Evolutionary conservation across 2,888 invertebrate species (phyloP), one percentile per base, ranked within the genome.

Genomic region (Epinotia bilunana): DNA sequence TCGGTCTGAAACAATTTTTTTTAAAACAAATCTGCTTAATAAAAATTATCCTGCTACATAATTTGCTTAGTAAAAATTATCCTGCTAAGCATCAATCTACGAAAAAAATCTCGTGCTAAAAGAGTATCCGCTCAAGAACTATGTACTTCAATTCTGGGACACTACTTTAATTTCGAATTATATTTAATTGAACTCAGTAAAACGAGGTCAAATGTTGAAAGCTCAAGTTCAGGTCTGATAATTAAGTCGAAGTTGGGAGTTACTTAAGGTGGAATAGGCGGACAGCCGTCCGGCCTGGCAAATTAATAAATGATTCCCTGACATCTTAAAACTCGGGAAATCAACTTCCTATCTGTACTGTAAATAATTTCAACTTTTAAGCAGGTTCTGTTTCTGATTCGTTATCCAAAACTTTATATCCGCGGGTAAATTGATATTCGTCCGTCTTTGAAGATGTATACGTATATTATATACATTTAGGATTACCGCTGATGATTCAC

Each of bases 271-370:
- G 79, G 80, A 81, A 81, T 79, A 77, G 79, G 80, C 76, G 78
- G 77, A 74, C 78, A 76, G 78, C 78, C 72, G 78, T 80, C 80
- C 81, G 80, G 79, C 80, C 81, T 80, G 81, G 80, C 82, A 83
- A 83, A 86, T 90, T 84, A 89, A 83, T 90, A 85, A 90, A 84
- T 89, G 83, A 90, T 90, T 90, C 87, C 87, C 85, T 83, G 82
- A 78, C 83, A 79, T 82, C 85, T 83, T 83, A 78, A 83, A 89
- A 90, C 83, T 88, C 88, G 80, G 80, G 78, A 79, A 83, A 85
- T 84, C 86, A 85, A 85, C 84, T 85, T 86, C 83, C 82, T 82
- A 39, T 70, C 63, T 71, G 16, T 70, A n/a, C 57, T 58, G 69
- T 65, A 71, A 71, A 74, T 60, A 74, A 74, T 74, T 73, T 9